Percentiles rank a stretch among this genome's conserved stretches.
phyloP scores from a whole-genome alignment of 2,113 vertebrate species.

The Perca schrenkii region DNA sequence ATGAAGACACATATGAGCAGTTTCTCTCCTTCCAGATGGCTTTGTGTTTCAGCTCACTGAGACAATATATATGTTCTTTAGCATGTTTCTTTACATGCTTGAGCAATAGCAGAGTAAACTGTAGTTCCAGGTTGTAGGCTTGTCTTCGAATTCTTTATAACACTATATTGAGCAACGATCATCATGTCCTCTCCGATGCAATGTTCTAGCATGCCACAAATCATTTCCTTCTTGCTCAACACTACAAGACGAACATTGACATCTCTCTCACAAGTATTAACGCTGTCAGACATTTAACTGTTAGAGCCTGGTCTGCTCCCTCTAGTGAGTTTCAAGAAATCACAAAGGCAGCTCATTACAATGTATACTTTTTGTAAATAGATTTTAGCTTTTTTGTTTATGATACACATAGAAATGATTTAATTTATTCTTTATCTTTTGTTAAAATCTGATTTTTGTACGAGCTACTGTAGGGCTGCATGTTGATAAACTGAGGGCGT shows the following conservation, averaged over 20 bases:
- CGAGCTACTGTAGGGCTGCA: constrained; percentile 81
- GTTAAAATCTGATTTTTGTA: constrained; percentile 71
- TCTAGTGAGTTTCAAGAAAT: constrained; percentile 65
- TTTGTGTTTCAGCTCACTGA: constrained; percentile 24
- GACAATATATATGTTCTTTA: constrained; percentile 3
- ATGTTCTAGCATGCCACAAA: constrained; percentile 46
- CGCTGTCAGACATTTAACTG: constrained; percentile 33
- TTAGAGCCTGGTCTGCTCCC: constrained; percentile 41
- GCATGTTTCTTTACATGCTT: constrained; percentile 56
- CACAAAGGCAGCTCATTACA: constrained; percentile 83
- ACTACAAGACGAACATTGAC: constrained; percentile 29
- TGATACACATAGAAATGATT: constrained; percentile 75
- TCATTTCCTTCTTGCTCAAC: constrained; percentile 10
- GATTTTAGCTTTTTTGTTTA: constrained; percentile 81
- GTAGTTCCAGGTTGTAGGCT: constrained; percentile 30
- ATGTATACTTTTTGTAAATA: constrained; percentile 84
- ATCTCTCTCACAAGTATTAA: constrained; percentile 51
- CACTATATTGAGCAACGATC: constrained; percentile 48
- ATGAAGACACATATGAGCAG: not conserved
- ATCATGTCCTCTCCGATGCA: constrained; percentile 40
- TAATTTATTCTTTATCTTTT: constrained; percentile 83
- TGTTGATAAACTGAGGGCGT: constrained; percentile 71
- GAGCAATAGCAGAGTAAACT: constrained; percentile 48
- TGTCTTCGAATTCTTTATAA: constrained; percentile 40
- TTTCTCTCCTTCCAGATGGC: not conserved